Conservation (phyloP, 2,113 vertebrate species). For the Mixornis gularis region DNA sequence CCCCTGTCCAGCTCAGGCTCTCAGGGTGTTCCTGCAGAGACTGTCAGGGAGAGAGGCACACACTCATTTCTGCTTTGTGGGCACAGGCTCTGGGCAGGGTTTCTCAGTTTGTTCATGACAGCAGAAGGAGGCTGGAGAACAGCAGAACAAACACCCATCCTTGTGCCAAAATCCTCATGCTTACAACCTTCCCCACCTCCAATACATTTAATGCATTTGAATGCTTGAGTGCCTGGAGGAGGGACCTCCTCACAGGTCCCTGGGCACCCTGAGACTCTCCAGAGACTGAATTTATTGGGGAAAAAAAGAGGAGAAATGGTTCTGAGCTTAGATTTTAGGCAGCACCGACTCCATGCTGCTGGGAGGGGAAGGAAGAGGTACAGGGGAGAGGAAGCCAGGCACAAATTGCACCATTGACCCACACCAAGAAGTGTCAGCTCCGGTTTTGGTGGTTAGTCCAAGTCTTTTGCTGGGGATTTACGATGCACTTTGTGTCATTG, state of each 20-base stretch:
- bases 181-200: neutral
- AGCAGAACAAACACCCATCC: rapidly evolving
- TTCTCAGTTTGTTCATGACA: neutral
- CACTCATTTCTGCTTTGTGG: too few species aligned
- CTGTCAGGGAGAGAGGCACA: neutral
- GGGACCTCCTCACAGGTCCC: neutral
- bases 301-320: neutral
- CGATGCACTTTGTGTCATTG: neutral
- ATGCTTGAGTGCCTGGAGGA: neutral
- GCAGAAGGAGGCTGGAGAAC: neutral
- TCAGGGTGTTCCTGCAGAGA: neutral
- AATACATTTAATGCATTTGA: neutral
- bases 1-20: neutral
- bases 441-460: neutral
- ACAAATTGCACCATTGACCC: neutral
- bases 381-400: neutral
- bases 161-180: neutral
- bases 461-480: neutral
- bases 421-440: neutral
- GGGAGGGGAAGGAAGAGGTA: neutral
- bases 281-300: neutral
- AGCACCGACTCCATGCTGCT: neutral
- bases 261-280: neutral
- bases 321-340: neutral
- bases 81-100: neutral